Percentiles rank a stretch among this genome's conserved stretches.
Conservation (phyloP, 1,140 invertebrate genomes). For the Araneus ventricosus region DNA sequence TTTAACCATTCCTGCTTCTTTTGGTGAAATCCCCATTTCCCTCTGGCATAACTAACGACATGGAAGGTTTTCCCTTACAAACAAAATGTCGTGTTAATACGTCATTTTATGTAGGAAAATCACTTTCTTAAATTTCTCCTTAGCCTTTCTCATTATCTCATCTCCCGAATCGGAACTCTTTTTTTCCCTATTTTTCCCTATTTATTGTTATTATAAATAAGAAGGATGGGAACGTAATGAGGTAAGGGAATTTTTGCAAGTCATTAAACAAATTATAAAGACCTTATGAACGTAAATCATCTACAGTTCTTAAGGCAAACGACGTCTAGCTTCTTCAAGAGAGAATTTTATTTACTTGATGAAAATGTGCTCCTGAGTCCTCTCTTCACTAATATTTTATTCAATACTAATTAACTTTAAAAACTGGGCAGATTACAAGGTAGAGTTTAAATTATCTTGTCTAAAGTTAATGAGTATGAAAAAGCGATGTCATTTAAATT, state of each 20-base stretch:
- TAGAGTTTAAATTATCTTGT: neutral
- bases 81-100: neutral
- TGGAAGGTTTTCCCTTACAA: neutral
- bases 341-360: neutral
- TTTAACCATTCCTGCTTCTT: neutral
- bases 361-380: neutral
- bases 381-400: conserved; percentile 18
- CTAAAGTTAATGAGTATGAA: conserved; percentile 30
- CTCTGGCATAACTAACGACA: neutral
- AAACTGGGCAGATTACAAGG: neutral
- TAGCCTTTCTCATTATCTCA: neutral
- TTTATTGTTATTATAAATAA: conserved; percentile 36
- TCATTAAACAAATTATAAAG: conserved; percentile 41
- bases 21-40: neutral
- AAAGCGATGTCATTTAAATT: conserved; percentile 30
- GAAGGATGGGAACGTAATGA: conserved; percentile 7
- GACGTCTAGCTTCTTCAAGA: neutral
- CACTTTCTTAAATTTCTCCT: conserved; percentile 36
- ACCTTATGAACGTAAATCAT: conserved; percentile 6
- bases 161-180: neutral
- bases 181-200: neutral
- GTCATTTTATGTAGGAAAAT: conserved; percentile 1
- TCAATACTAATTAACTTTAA: conserved; percentile 41
- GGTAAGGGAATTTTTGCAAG: conserved; percentile 7
- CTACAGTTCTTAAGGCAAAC: neutral